Evolutionary conservation across 2,797 vertebrate species (phyloP), one percentile per base, ranked within the genome.

Genomic region (Tolypeutes matacus): DNA sequence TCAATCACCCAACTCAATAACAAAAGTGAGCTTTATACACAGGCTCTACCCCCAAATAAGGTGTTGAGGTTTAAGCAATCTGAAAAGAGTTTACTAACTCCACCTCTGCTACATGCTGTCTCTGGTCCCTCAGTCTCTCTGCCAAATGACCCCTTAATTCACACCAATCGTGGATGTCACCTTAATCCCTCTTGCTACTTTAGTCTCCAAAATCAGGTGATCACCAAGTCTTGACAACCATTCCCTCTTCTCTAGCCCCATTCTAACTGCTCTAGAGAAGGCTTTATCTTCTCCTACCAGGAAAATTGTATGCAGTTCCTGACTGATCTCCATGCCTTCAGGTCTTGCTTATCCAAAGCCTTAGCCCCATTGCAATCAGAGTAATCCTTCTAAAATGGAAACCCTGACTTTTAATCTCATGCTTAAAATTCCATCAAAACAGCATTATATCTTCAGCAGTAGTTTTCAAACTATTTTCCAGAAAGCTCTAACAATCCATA

Each of bases 41-140:
- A 20, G 23, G 14, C 13, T 18, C 34, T 39, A 8, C 27, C 29
- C 25, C 46, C 62, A 25, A 7, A 42, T 46, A 1, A 34, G 7
- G 12, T 0, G 1, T 0, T 46, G 27, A 3, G 23, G 25, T 2
- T 7, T 72, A 14, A 1, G 3, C 18, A 34, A 10, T 25, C 64
- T 15, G 6, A 42, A 67, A 6, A 11, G 29, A 62, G 17, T 17
- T 53, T 27, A 0, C 34, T 29, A 56, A 4, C 11, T 34, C 17
- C 13, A 25, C 12, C 15, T 2, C 2, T 15, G 0, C 34, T 36
- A 18, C 7, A 5, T 7, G 53, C 31, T 27, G 34, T 9, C 34
- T 72, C 20, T 11, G 7, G 1, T 20, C 14, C n/a, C 2, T 51
- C 18, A 5, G 70, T 49, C 23, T 13, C 49, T 82, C 31, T 73